A percentile compares a stretch with the other conserved stretches of the same genome.
These are phyloP conservation scores for Euproctis similis DNA, from an alignment of 2,888 invertebrate species.

Conservation along the genomic window DNA sequence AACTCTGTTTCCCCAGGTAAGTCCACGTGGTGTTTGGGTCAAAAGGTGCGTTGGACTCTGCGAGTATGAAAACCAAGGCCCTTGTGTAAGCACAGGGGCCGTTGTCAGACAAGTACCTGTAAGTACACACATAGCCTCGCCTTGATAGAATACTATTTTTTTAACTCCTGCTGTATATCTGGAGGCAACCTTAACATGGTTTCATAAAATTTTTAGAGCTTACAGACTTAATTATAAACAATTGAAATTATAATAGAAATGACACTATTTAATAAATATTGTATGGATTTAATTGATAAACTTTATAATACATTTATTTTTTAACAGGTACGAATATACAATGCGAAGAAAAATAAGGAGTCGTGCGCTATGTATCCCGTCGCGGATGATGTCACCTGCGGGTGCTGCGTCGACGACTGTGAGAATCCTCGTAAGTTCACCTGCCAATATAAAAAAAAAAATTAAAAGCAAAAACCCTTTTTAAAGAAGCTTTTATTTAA, in stretches of 20 bases:
- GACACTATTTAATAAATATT: background rate
- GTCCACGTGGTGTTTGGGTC: conserved; percentile 61
- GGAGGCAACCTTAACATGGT: conserved; percentile 57
- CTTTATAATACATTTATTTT: conserved; percentile 10
- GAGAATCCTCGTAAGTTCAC: conserved; percentile 68
- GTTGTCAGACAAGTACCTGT: conserved; percentile 52
- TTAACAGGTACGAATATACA: conserved; percentile 56
- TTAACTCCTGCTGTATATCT: conserved; percentile 16
- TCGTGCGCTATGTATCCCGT: conserved; percentile 52
- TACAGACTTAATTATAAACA: conserved; percentile 27
- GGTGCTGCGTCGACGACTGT: conserved; percentile 47
- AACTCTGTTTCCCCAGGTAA: conserved; percentile 55
- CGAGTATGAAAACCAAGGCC: conserved; percentile 45
- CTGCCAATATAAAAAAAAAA: conserved; percentile 70
- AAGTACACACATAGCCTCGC: conserved; percentile 23
- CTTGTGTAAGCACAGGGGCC: conserved; percentile 47
- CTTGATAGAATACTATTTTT: background rate
- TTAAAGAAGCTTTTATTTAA: too few species aligned
- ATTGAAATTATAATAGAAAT: conserved; percentile 27
- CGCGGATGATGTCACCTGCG: conserved; percentile 57
- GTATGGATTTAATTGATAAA: background rate
- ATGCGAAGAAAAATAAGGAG: conserved; percentile 54
- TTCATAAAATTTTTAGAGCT: conserved; percentile 29
- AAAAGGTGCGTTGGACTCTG: conserved; percentile 64
- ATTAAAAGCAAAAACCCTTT: too few species aligned